These are phyloP conservation scores for Coptodon rendalli DNA, from an alignment of 2,113 vertebrate species.

Conservation along the genomic window DNA sequence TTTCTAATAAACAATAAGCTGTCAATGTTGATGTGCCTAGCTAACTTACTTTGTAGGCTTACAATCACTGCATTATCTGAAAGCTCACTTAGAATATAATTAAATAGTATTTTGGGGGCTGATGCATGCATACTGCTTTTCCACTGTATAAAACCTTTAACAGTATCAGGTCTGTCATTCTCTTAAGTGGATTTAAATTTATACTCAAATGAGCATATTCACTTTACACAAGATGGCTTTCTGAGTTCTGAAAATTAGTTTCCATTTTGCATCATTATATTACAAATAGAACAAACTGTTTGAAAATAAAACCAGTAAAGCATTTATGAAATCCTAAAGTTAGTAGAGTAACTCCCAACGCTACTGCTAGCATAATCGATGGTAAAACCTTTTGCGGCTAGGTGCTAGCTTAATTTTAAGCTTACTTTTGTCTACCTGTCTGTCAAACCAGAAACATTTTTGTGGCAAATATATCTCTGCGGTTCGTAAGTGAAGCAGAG, in stretches of 20 bases:
- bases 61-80: too few species aligned
- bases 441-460: background rate
- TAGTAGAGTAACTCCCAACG: background rate
- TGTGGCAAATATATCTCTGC: background rate
- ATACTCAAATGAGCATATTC: background rate
- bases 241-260: background rate
- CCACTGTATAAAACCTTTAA: background rate
- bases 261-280: background rate
- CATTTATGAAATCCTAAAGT: background rate
- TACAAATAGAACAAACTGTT: background rate
- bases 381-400: background rate
- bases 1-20: background rate
- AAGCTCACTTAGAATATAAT: background rate
- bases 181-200: background rate
- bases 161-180: too few species aligned
- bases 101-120: background rate
- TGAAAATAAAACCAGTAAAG: background rate
- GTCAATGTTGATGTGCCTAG: background rate
- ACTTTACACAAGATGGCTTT: background rate
- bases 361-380: background rate
- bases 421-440: background rate
- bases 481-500: background rate
- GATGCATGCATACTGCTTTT: background rate
- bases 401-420: background rate
- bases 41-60: background rate